A percentile compares a stretch with the other conserved stretches of the same genome.
phyloP scores from a whole-genome alignment of 2,888 invertebrate species.

The Dolichopus griseipennis region DNA sequence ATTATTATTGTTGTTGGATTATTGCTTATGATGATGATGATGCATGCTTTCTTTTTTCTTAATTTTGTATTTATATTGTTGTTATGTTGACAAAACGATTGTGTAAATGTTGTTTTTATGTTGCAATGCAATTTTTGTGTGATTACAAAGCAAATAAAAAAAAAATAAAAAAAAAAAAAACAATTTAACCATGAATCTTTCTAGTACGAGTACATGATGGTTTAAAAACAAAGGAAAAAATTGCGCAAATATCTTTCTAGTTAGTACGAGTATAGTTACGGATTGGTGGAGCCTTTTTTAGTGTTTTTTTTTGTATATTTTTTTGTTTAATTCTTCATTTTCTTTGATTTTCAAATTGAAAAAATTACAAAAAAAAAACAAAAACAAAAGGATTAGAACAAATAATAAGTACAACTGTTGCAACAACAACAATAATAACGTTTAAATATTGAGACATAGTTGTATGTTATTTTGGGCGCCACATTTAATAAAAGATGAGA shows the following conservation, averaged over 20 bases:
- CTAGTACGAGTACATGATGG: not conserved
- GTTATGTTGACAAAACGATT: not conserved
- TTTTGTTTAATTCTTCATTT: too few species aligned
- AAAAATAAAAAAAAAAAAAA: constrained; percentile 1
- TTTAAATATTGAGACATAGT: not conserved
- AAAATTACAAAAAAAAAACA: too few species aligned
- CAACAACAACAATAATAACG: not conserved
- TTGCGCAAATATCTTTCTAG: not conserved
- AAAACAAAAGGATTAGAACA: not conserved
- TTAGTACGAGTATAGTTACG: too few species aligned
- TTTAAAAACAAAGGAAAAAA: not conserved
- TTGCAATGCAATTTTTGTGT: not conserved
- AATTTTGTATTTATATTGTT: too few species aligned
- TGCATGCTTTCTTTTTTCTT: too few species aligned
- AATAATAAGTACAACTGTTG: not conserved
- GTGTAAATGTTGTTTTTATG: not conserved
- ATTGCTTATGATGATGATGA: too few species aligned
- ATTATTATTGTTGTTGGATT: too few species aligned
- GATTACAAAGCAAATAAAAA: not conserved
- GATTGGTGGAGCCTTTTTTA: constrained; percentile 3
- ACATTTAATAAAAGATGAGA: not conserved
- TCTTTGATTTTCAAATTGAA: too few species aligned
- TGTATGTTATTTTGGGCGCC: not conserved
- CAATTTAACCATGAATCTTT: not conserved
- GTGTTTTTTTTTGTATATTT: too few species aligned